Conservation (phyloP, 2,113 vertebrate genomes). For the Eudyptes chrysolophus region DNA sequence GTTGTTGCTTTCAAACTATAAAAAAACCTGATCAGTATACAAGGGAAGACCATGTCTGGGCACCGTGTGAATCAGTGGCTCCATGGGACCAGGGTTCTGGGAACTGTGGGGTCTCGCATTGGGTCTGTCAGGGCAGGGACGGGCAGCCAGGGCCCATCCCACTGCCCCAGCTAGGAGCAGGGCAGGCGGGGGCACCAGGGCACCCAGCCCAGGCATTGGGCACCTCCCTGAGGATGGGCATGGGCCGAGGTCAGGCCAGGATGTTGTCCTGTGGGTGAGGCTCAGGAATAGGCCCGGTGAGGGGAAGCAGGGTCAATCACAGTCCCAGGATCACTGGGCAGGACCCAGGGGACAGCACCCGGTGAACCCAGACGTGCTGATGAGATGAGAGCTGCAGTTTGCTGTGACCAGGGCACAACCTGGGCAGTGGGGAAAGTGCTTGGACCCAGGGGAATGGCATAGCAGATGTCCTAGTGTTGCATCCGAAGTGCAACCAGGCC, state of each 20-base stretch:
- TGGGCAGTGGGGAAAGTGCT: rapidly evolving
- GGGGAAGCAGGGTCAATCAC: neutral
- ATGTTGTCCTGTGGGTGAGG: neutral
- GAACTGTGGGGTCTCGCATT: rapidly evolving
- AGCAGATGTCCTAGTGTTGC: neutral
- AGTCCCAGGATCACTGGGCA: neutral
- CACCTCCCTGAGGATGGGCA: neutral
- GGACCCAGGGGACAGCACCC: neutral
- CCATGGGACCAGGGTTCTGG: neutral
- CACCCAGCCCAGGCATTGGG: rapidly evolving
- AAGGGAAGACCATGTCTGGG: neutral
- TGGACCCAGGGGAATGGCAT: no score
- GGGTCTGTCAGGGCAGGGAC: neutral
- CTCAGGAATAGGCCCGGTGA: neutral
- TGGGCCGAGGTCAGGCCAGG: neutral
- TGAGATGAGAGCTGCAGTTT: neutral
- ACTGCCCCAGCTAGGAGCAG: neutral
- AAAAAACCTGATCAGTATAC: neutral
- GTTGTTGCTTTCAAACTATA: neutral
- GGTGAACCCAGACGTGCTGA: neutral
- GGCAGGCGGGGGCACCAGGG: neutral
- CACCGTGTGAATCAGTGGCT: rapidly evolving
- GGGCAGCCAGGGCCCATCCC: neutral
- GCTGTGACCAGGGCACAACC: no score
- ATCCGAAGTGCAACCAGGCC: neutral